Percentiles rank a stretch among this genome's conserved stretches.
These are phyloP conservation scores for Belgica antarctica DNA, from an alignment of 2,888 invertebrate species.

Conservation along the genomic window DNA sequence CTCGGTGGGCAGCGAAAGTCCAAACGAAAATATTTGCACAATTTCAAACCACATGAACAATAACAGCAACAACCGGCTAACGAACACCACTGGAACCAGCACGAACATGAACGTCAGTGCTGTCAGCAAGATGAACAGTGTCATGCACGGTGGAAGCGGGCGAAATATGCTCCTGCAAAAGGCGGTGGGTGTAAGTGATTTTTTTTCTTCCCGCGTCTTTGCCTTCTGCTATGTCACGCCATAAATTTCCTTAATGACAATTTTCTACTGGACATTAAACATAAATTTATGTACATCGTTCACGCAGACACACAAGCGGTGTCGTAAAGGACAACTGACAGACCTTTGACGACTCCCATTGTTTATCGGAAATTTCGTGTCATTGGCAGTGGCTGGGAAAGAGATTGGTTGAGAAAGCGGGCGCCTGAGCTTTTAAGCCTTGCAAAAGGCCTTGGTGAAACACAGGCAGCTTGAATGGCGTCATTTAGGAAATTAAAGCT, in stretches of 20 bases:
- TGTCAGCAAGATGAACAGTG: constrained; percentile 42
- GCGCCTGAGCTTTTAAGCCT: too few relatives aligned
- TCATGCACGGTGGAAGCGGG: constrained; percentile 45
- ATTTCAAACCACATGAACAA: constrained; percentile 47
- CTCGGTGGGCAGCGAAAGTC: constrained; percentile 47
- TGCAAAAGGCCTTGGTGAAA: too few relatives aligned
- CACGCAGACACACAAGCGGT: neutral
- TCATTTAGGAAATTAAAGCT: too few relatives aligned
- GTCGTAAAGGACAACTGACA: too few relatives aligned
- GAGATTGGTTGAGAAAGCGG: too few relatives aligned
- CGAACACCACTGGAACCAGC: constrained; percentile 48
- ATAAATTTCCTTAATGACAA: constrained; percentile 18
- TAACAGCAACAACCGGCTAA: constrained; percentile 55
- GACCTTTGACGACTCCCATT: too few relatives aligned
- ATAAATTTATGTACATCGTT: neutral
- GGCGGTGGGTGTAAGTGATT: constrained; percentile 34
- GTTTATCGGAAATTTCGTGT: too few relatives aligned
- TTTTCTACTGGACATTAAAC: neutral
- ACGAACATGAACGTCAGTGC: constrained; percentile 42
- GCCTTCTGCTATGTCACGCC: neutral
- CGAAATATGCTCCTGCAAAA: constrained; percentile 31
- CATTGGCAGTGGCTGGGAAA: neutral
- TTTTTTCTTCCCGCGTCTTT: neutral
- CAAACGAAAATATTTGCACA: constrained; percentile 54
- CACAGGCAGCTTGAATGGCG: too few relatives aligned